Base-by-base conservation (phyloP, 2,888 invertebrate species). In the Malthinus seriepunctatus region DNA sequence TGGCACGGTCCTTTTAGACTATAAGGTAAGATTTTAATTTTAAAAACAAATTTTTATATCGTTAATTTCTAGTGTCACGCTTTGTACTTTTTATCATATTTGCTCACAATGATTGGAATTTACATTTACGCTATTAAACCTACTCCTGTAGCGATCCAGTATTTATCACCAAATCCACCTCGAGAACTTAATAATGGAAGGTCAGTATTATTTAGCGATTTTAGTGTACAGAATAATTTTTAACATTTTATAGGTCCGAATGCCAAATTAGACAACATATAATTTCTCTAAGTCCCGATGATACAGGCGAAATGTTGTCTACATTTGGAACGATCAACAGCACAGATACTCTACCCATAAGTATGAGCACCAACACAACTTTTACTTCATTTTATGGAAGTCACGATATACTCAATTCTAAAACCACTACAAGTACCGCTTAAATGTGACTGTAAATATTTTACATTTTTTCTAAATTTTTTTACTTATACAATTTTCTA, bases 1-100 rank as follows among this genome's bases (percentile, higher is more conserved):
- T 67, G 93, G 93, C 65, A 87, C 93, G 78, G 84, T 88, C 69
- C 83, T 91, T 64, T 91, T 92, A 79, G 86, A 89, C 64, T 91
- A 91, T 76, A 87, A 89, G 85, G 92, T 92, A 74, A 77, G 46
- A 11, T 31, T 14, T 47, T 50, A 59, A 34, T 61, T 5, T 44
- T 44, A 35, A 49, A 50, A 10, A 23, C 15, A 45, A 45, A 52
- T n/a, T 47, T 9, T 39, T 32, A 8, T 34, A 59, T 55, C 60
- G 42, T 67, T 62, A 35, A 63, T 61, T 82, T 83, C 62, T 82
- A 93, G 92, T 93, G 92, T 79, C 91, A 93, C 77, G 85, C 86
- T 15, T 81, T 93, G 56, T 93, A 93, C 79, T 89, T 93, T 78
- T 79, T 91, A 60, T 90, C 92, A 9, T 93, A 90, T 76, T 77